Evolutionary conservation across 2,888 invertebrate genomes (phyloP).

Genomic region (Schrankia costaestrigalis): DNA sequence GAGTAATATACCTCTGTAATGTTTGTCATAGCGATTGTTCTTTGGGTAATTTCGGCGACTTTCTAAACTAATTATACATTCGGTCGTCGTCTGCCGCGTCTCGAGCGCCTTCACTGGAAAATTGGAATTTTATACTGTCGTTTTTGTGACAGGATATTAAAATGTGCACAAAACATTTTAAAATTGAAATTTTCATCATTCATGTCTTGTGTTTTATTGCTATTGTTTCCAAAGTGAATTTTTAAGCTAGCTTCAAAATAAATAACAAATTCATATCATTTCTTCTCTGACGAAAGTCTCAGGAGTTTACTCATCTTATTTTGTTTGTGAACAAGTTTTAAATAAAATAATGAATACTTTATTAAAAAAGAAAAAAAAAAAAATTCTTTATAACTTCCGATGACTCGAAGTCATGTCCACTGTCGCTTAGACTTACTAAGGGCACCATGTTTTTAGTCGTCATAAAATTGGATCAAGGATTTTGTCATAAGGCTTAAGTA

Average conservation of each 20-base stretch:
- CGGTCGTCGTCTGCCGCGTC: slow-evolving; percentile 39
- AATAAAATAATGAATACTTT: no score
- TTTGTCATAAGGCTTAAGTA: no score
- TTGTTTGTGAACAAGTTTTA: no score
- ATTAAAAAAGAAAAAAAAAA: no score
- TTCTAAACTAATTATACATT: slow-evolving; percentile 48
- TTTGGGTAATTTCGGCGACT: slow-evolving; percentile 32
- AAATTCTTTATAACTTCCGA: no score
- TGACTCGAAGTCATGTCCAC: no score
- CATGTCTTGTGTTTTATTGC: slow-evolving; percentile 13
- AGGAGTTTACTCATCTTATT: no score
- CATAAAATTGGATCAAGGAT: no score
- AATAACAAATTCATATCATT: no score
- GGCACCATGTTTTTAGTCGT: no score
- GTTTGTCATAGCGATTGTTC: slow-evolving; percentile 36
- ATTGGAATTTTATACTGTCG: slow-evolving; percentile 48
- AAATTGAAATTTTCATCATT: slow-evolving; percentile 19
- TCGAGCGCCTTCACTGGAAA: slow-evolving; percentile 43
- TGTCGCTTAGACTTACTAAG: no score
- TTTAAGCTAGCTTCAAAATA: background rate
- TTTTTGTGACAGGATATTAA: slow-evolving; percentile 52
- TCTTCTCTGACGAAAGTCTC: no score
- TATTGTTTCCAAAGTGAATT: slow-evolving; percentile 9
- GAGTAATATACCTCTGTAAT: slow-evolving; percentile 31
- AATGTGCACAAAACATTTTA: slow-evolving; percentile 41